phyloP scores from a whole-genome alignment of 1,140 invertebrate species.

The Caenorhabditis briggsae region DNA sequence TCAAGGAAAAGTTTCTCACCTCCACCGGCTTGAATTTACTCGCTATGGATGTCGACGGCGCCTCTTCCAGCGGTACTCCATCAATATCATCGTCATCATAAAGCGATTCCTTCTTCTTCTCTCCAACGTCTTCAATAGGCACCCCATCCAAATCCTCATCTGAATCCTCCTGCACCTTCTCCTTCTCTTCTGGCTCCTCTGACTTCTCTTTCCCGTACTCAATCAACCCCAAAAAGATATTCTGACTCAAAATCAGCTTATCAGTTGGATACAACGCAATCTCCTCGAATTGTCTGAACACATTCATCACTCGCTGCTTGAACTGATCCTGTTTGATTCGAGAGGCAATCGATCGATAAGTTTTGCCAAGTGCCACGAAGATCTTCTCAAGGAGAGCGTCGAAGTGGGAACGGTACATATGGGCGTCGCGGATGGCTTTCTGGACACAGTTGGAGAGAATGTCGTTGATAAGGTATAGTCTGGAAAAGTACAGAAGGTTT shows the following conservation, averaged over 20 bases:
- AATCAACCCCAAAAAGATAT: conserved; percentile 87
- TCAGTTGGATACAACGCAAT: conserved; percentile 96
- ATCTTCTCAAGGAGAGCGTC: conserved; percentile 88
- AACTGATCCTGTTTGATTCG: conserved; percentile 95
- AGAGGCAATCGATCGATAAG: conserved; percentile 86
- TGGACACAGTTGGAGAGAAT: conserved; percentile 90
- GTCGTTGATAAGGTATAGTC: conserved; percentile 96
- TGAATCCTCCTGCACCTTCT: conserved; percentile 67
- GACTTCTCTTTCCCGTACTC: conserved; percentile 60
- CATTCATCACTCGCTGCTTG: conserved; percentile 91
- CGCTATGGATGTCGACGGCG: conserved; percentile 72
- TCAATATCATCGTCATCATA: conserved; percentile 64
- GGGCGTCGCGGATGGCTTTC: conserved; percentile 96
- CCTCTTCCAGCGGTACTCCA: conserved; percentile 68
- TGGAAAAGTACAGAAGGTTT: conserved; percentile 78
- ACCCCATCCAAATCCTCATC: conserved; percentile 72
- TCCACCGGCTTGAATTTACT: conserved; percentile 56
- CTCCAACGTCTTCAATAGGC: background rate
- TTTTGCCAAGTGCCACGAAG: conserved; percentile 86
- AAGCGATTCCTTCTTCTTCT: background rate
- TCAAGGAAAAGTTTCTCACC: too few relatives aligned
- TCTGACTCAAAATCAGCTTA: conserved; percentile 89
- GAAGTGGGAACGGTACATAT: conserved; percentile 91
- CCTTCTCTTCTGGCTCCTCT: conserved; percentile 56
- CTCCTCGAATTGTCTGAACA: conserved; percentile 97